Base-by-base conservation (phyloP, 2,888 invertebrate genomes). In the Argynnis bischoffii region DNA sequence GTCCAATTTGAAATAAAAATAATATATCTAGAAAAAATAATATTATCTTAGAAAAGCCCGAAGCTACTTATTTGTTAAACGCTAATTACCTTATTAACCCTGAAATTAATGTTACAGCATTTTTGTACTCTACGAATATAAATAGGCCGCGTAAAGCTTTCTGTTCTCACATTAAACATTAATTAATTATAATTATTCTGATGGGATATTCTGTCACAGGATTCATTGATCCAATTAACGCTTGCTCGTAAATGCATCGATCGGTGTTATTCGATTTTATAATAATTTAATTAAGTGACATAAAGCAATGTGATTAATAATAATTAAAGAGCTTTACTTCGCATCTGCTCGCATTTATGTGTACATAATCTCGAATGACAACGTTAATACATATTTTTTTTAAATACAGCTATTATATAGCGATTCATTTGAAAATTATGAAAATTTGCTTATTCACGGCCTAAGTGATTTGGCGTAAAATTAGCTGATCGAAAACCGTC, bases 381-480 rank as follows among this genome's bases (percentile, higher is more conserved):
- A n/a, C 50, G 31, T 8, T 51, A 35, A 41, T 51, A 31, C 16
- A 59, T 26, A 48, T 48, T 59, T 59, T 59, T 59, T 48, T 41
- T 26, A 41, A 60, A 61, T 50, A 51, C 6, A 14, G 61, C 55
- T 54, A 59, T 59, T 57, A 31, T 50, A 16, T 35, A 35, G 14
- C 60, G 18, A 53, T 75, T 76, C 73, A 70, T 74, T 73, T 64
- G 55, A 66, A 74, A 57, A 69, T 67, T 74, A 72, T 73, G 75
- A 75, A 76, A 78, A 77, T 76, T 77, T 77, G 86, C 82, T 78
- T 78, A 83, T 78, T 87, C 83, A 87, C 74, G 75, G 72, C 61
- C 79, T 85, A 86, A 87, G 87, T 88, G 86, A 87, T 87, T 87
- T 84, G 79, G 71, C 75, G 81, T 81, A 78, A 86, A 85, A 87